Percentiles rank a stretch among this genome's conserved stretches.
Conservation (phyloP, 1,140 invertebrate species). For the Orius laevigatus region DNA sequence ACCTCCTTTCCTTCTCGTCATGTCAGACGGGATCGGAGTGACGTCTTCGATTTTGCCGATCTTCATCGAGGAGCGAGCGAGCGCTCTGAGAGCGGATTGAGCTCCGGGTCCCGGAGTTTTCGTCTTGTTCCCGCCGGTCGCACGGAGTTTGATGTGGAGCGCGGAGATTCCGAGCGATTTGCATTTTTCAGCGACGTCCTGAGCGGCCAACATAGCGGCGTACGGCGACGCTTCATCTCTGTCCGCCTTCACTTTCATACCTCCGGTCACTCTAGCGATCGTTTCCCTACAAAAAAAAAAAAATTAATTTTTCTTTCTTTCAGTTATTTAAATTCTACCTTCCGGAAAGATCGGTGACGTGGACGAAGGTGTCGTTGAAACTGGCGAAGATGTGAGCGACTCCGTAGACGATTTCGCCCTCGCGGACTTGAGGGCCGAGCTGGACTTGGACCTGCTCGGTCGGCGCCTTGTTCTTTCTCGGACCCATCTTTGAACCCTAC, state of each 20-base stretch:
- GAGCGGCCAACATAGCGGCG: conserved; percentile 99
- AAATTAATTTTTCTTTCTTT: no score
- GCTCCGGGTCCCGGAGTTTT: conserved; percentile 97
- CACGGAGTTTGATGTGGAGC: conserved; percentile 93
- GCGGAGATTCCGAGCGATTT: conserved; percentile 93
- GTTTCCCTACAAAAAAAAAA: conserved; percentile 63
- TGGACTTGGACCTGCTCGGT: conserved; percentile 94
- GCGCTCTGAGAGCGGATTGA: conserved; percentile 90
- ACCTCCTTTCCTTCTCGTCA: conserved; percentile 98
- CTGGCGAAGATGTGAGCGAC: conserved; percentile 99
- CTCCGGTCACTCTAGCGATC: conserved; percentile 94
- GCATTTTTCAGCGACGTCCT: conserved; percentile 99
- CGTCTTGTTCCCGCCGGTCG: conserved; percentile 95
- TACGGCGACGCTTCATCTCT: conserved; percentile 99
- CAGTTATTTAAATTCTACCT: no score
- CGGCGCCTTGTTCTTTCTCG: conserved; percentile 89
- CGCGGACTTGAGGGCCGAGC: conserved; percentile 90
- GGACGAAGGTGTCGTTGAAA: conserved; percentile 99
- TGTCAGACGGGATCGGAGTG: conserved; percentile 97
- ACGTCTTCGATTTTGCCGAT: conserved; percentile 99
- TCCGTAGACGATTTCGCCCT: conserved; percentile 95
- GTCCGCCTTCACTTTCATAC: conserved; percentile 99
- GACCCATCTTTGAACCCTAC: conserved; percentile 58
- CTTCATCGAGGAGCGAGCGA: conserved; percentile 97
- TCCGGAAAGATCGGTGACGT: conserved; percentile 97